These are phyloP conservation scores for Dendroctonus ponderosae DNA, from an alignment of 1,140 invertebrate species.

Conservation along the genomic window DNA sequence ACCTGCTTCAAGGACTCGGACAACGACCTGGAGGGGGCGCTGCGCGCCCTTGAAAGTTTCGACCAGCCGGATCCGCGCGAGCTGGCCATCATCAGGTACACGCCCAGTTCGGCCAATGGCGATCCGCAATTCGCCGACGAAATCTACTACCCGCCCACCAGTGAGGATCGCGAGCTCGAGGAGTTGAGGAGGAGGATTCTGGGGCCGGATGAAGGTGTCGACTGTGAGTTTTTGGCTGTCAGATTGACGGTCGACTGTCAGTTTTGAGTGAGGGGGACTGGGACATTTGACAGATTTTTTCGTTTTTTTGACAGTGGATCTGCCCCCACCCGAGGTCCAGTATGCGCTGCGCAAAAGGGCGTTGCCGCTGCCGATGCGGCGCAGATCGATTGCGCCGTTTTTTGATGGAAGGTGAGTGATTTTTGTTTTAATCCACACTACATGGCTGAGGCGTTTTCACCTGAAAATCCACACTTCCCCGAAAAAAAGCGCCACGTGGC, in stretches of 20 bases:
- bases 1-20: constrained; percentile 50
- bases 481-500: too few relatives aligned
- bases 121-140: constrained; percentile 72
- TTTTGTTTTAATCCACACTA: too few relatives aligned
- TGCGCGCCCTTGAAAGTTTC: constrained; percentile 54
- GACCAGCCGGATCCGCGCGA: constrained; percentile 61
- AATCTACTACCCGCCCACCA: constrained; percentile 68
- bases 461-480: too few relatives aligned
- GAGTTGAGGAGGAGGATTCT: constrained; percentile 44
- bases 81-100: constrained; percentile 76
- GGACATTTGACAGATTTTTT: neutral
- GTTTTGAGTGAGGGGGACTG: neutral
- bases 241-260: too few relatives aligned
- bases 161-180: constrained; percentile 34
- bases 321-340: constrained; percentile 45
- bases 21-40: constrained; percentile 56
- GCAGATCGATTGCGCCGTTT: constrained; percentile 36
- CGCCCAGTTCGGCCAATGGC: constrained; percentile 65
- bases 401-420: constrained; percentile 24
- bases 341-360: constrained; percentile 42
- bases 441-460: too few relatives aligned
- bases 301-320: constrained; percentile 41
- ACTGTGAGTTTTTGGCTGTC: constrained; percentile 23
- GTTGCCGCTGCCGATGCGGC: constrained; percentile 45
- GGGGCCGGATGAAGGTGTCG: constrained; percentile 31